Evolutionary conservation across 2,888 invertebrate species (phyloP), one percentile per base, ranked within the genome.

Genomic region (Apodemia zela): DNA sequence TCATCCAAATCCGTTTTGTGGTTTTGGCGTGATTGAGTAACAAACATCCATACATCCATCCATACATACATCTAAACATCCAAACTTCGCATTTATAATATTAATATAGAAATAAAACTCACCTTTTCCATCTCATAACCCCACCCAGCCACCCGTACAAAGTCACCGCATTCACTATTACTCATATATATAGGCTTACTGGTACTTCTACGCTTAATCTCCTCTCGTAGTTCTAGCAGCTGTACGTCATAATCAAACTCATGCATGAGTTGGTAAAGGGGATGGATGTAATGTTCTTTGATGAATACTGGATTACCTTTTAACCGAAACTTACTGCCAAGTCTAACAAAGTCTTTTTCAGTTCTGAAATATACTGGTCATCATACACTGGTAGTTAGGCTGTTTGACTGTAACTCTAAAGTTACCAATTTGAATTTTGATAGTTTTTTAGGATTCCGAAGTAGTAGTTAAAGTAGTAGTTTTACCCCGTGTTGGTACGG

Each of bases 191-290:
- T 75, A 0, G 73, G 68, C 2, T 67, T 65, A 2, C 84, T 74
- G 0, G 58, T 69, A 18, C 72, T 68, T 10, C 68, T 74, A 33
- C 82, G 76, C 2, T 68, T 71, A 1, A 88, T 63, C 0, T 64
- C 65, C 21, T 73, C 71, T 1, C 66, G 61, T 4, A 84, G 59
- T 42, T 68, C 67, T 21, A 87, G 63, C 2, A 88, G 68, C 62
- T 87, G 88, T 0, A 84, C 65, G 57, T 88, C 87, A n/a, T 75
- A 87, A 59, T 87, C 85, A 38, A 85, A 88, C 3, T 65, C 67
- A 63, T 86, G 87, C 0, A 71, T 25, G 0, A 63, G 49, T 7
- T 74, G 68, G 63, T 79, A 87, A 1, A 72, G 65, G 0, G 87
- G 87, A 21, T 88, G 87, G 2, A 82, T 45, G 15, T 79, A 65